phyloP scores from a whole-genome alignment of 1,140 invertebrate genomes.

The Panagrolaimus sp. region DNA sequence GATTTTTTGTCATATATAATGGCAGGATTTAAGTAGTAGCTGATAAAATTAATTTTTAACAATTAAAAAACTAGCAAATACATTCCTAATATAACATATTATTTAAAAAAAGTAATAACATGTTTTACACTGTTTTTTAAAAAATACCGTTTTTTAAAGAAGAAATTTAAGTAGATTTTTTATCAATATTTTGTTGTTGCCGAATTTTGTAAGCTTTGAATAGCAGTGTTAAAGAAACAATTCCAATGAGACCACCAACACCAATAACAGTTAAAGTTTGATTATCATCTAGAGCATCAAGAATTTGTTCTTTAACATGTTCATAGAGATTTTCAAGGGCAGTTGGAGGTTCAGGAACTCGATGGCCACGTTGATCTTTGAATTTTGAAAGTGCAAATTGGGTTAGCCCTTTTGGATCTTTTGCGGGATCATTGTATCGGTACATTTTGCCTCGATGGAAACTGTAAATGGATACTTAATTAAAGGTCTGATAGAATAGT shows the following conservation, averaged over 20 bases:
- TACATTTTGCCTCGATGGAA: slow-evolving; percentile 59
- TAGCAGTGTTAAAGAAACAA: slow-evolving; percentile 50
- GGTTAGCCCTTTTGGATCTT: slow-evolving; percentile 48
- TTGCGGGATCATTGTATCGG: slow-evolving; percentile 54
- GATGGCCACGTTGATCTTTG: slow-evolving; percentile 51
- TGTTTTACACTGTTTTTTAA: too few relatives aligned
- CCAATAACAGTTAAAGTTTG: slow-evolving; percentile 51
- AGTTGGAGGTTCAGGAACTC: slow-evolving; percentile 57
- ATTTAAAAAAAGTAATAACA: too few relatives aligned
- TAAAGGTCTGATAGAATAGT: not conserved
- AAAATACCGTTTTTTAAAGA: too few relatives aligned
- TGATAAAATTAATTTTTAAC: too few relatives aligned
- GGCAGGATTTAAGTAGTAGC: too few relatives aligned
- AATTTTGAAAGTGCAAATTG: slow-evolving; percentile 55
- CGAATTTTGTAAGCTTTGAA: slow-evolving; percentile 52
- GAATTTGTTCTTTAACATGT: slow-evolving; percentile 44
- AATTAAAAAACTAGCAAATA: too few relatives aligned
- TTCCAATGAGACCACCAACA: slow-evolving; percentile 54
- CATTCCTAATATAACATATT: too few relatives aligned
- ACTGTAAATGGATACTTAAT: slow-evolving; percentile 26
- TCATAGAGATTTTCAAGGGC: slow-evolving; percentile 56
- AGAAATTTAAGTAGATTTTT: not conserved
- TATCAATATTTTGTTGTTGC: slow-evolving; percentile 5
- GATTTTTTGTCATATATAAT: too few relatives aligned
- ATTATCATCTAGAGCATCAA: slow-evolving; percentile 53